These are phyloP conservation scores for Tachuris rubrigastra DNA, from an alignment of 2,113 vertebrate species.

Conservation along the genomic window DNA sequence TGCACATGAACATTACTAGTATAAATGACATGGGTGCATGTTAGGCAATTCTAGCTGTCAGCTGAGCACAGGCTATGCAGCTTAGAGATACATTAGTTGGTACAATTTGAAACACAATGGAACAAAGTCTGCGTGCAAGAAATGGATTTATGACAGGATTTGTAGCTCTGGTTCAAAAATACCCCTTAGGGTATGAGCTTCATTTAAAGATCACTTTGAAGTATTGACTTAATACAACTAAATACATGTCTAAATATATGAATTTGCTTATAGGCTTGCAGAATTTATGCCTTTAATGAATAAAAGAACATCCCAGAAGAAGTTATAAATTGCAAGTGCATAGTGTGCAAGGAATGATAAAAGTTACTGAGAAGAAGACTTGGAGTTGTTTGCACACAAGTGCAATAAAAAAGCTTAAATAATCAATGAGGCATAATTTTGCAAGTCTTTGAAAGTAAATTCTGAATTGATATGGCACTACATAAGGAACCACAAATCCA, in stretches of 20 bases:
- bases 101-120: not conserved
- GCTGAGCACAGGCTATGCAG: accelerated
- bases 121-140: not conserved
- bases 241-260: constrained; percentile 19
- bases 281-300: constrained; percentile 25
- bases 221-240: constrained; percentile 6
- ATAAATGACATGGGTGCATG: not conserved
- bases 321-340: not conserved
- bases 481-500: not conserved
- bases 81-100: not conserved
- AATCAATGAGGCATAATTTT: not conserved
- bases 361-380: not conserved
- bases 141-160: constrained; percentile 5
- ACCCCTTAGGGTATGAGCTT: not conserved
- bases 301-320: not conserved
- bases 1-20: not conserved
- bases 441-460: not conserved
- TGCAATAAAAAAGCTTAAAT: not conserved
- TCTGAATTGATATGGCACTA: not conserved
- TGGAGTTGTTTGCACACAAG: accelerated
- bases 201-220: constrained; percentile 51
- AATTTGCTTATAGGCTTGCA: not conserved
- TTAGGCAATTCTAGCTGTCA: not conserved
- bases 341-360: not conserved
- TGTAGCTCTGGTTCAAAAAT: constrained; percentile 2